Evolutionary conservation across 2,113 vertebrate genomes (phyloP).

Genomic region (Dromas ardeola): DNA sequence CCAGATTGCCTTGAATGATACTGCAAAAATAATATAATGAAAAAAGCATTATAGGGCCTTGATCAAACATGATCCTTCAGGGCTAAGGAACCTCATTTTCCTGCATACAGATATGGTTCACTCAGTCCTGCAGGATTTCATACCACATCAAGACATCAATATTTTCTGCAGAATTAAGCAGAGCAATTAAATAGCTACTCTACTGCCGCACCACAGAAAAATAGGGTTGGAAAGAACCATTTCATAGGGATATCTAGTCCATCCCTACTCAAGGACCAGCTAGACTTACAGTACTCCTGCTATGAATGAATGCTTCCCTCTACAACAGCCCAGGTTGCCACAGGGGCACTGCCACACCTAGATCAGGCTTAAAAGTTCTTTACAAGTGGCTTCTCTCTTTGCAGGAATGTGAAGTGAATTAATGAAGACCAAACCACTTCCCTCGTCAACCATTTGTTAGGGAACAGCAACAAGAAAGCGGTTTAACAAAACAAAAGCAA

Average conservation of each 20-base stretch:
- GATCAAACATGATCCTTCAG: neutral
- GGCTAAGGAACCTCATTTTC: neutral
- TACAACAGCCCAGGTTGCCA: neutral
- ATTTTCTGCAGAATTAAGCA: slow-evolving; percentile 1
- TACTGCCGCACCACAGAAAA: neutral
- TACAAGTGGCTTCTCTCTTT: neutral
- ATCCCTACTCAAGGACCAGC: neutral
- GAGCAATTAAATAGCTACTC: neutral
- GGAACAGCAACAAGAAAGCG: neutral
- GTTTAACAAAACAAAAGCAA: neutral
- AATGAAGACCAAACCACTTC: neutral
- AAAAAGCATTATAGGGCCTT: neutral
- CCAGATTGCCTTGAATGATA: neutral
- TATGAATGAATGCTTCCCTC: neutral
- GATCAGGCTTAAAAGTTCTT: neutral
- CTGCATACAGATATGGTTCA: neutral
- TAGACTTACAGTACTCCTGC: neutral
- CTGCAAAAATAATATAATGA: neutral
- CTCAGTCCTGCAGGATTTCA: neutral
- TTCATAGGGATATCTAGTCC: neutral
- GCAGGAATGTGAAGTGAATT: neutral
- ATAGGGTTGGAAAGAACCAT: neutral
- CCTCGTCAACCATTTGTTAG: neutral
- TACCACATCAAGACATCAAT: neutral
- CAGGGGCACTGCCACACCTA: neutral